Base-by-base conservation (phyloP, 2,888 invertebrate species). In the Microdon myrmicae region DNA sequence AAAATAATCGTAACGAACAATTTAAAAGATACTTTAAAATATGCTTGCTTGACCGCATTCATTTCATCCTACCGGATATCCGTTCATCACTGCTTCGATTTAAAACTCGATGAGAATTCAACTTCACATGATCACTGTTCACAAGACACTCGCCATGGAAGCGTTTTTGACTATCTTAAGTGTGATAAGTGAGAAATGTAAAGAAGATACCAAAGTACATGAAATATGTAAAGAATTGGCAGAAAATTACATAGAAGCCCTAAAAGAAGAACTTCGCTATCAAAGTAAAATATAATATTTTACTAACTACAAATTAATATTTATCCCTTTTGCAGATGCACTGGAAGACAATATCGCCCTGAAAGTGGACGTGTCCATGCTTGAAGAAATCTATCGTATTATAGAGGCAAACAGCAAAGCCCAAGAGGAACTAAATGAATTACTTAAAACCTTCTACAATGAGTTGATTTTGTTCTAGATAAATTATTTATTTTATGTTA, bases 311-410 rank as follows among this genome's bases (percentile, higher is more conserved):
- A 10, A 10, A 13, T 7, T 38, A 7, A 5, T 39, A 17, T 28
- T 9, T 3, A 9, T n/a, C 26, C 7, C 4, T n/a, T 16, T 37
- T 26, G 6, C 20, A 61, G 61, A 10, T 28, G 41, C 19, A 9
- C 51, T 35, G 3, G 64, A 58, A 28, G 41, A 64, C 23, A 64
- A 47, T 7, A 19, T 58, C 4, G n/a, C 20, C 2, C 19, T 64
- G 0, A 45, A 47, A n/a, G 1, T 64, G 0, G 58, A 58, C 9
- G 13, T 47, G 12, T 35, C 16, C 3, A 45, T 41, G 19, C 20
- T 53, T 4, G 9, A 55, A 22, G 43, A 31, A 1, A n/a, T 48
- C 8, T 31, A 6, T 26, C 4, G 7, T 3, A 28, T n/a, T 2
- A 5, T 37, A 1, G 22, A 10, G 5, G 45, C 31, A 34, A 53